Evolutionary conservation across 2,888 invertebrate genomes (phyloP).

Genomic region (Parnassius apollo): DNA sequence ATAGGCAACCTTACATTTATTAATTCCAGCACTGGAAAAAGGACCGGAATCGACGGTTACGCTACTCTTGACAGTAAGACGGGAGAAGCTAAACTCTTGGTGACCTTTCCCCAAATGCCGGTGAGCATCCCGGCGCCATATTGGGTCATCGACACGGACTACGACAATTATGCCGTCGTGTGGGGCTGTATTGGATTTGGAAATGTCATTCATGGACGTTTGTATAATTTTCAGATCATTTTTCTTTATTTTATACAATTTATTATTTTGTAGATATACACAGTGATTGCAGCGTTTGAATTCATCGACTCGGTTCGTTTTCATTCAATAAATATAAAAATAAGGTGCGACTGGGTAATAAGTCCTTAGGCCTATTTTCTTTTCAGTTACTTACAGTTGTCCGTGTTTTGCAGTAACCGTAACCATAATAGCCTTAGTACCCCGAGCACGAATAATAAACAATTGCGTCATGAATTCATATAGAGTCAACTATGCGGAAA

Average conservation of each 20-base stretch:
- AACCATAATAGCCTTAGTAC: no score
- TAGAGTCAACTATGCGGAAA: no score
- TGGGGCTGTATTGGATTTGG: conserved; percentile 83
- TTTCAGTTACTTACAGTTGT: no score
- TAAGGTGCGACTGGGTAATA: no score
- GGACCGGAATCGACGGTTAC: conserved; percentile 79
- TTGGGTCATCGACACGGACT: conserved; percentile 87
- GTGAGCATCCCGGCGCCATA: conserved; percentile 72
- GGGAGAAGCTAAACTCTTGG: conserved; percentile 82
- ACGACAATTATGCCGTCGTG: conserved; percentile 85
- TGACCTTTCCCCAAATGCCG: conserved; percentile 83
- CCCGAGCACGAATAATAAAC: no score
- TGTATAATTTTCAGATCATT: conserved; percentile 37
- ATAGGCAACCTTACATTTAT: background rate
- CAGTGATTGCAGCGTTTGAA: no score
- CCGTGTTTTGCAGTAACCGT: no score
- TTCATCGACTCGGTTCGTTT: no score
- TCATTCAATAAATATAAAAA: no score
- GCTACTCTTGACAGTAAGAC: conserved; percentile 71
- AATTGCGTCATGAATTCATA: no score
- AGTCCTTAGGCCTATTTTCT: no score
- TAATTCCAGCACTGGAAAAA: conserved; percentile 75
- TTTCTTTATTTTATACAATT: background rate
- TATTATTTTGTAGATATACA: no score
- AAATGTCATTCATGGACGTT: conserved; percentile 74